A percentile compares a stretch with the other conserved stretches of the same genome.
phyloP scores from a whole-genome alignment of 2,113 vertebrate species.

The Pyrgilauda ruficollis region DNA sequence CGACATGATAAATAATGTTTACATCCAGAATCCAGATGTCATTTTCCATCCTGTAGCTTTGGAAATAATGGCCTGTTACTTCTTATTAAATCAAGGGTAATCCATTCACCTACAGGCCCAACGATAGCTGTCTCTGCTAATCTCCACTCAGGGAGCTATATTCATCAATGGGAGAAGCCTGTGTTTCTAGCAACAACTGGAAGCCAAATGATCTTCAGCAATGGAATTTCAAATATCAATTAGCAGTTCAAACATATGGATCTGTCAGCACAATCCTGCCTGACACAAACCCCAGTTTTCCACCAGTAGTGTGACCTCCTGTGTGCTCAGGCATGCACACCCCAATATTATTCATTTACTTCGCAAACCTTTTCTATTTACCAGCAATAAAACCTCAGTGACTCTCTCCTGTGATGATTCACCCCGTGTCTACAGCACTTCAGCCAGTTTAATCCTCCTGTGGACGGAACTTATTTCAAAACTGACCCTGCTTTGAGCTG shows the following conservation, averaged over 20 bases:
- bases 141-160: slow-evolving; percentile 34
- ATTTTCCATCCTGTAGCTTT: slow-evolving; percentile 61
- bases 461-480: not conserved
- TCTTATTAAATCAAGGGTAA: slow-evolving; percentile 63
- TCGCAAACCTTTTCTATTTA: not conserved
- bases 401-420: not conserved
- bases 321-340: not conserved
- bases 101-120: slow-evolving; percentile 59
- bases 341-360: not conserved
- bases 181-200: slow-evolving; percentile 2
- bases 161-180: slow-evolving; percentile 1
- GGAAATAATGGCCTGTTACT: slow-evolving; percentile 65
- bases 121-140: slow-evolving; percentile 28
- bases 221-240: slow-evolving; percentile 8
- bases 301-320: not conserved
- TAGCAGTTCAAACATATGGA: not conserved
- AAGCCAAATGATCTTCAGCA: not conserved
- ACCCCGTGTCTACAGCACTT: not conserved
- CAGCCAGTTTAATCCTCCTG: not conserved
- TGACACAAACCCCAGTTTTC: not conserved
- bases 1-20: slow-evolving; percentile 66
- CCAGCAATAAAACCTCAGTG: not conserved
- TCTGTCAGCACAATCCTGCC: not conserved
- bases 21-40: slow-evolving; percentile 57
- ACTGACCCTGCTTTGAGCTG: not conserved